Evolutionary conservation across 1,140 invertebrate species (phyloP).

Genomic region (Hyles vespertilio): DNA sequence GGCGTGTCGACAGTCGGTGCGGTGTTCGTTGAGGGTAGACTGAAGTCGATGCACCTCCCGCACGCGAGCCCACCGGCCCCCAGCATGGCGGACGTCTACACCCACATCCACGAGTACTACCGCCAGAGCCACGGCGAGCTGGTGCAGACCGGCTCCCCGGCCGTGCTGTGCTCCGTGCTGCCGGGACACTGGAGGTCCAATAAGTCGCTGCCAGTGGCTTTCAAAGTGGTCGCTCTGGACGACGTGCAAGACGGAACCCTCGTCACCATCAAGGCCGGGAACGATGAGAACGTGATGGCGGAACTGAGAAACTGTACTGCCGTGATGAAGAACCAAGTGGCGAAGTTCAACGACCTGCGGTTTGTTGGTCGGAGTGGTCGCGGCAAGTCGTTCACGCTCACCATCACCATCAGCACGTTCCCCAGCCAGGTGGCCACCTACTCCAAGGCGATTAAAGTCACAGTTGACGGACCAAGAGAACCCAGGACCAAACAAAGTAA

Average conservation of each 20-base stretch:
- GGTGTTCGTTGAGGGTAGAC: slow-evolving; percentile 49
- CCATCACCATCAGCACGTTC: slow-evolving; percentile 93
- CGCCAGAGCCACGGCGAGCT: slow-evolving; percentile 92
- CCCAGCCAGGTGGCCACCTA: slow-evolving; percentile 97
- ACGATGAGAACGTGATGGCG: slow-evolving; percentile 97
- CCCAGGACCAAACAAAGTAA: slow-evolving; percentile 98
- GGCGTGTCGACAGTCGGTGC: slow-evolving; percentile 46
- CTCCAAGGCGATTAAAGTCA: slow-evolving; percentile 98
- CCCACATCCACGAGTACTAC: slow-evolving; percentile 84
- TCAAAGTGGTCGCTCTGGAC: slow-evolving; percentile 93
- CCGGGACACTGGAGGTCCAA: slow-evolving; percentile 97
- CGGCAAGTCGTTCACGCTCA: slow-evolving; percentile 96
- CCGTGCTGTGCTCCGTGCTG: slow-evolving; percentile 92
- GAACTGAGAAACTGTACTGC: slow-evolving; percentile 95
- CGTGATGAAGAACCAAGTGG: slow-evolving; percentile 97
- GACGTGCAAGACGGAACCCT: slow-evolving; percentile 95
- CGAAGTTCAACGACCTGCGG: slow-evolving; percentile 97
- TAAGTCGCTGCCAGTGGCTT: slow-evolving; percentile 95
- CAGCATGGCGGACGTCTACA: slow-evolving; percentile 82
- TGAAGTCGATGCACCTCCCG: slow-evolving; percentile 74
- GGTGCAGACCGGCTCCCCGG: slow-evolving; percentile 92
- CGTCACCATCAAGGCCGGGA: slow-evolving; percentile 94
- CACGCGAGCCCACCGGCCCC: slow-evolving; percentile 69
- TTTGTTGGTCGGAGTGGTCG: slow-evolving; percentile 96
- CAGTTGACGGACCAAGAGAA: slow-evolving; percentile 98